Evolutionary conservation across 2,113 vertebrate species (phyloP).

Genomic region (western clawed frog (Xenopus tropicalis)): DNA sequence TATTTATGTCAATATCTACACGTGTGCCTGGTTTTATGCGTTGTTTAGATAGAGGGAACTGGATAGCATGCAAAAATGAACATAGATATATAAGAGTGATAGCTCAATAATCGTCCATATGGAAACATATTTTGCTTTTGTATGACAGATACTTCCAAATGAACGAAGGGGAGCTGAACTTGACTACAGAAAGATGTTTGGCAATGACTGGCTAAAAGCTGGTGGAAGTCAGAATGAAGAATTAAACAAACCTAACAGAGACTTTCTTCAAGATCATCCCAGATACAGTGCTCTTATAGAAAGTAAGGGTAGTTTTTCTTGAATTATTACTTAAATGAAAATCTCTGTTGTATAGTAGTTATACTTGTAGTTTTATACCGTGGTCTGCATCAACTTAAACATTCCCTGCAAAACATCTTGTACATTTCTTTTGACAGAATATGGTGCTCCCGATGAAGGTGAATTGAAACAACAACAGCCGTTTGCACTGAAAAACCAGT

Average conservation of each 20-base stretch:
- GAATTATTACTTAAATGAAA: neutral
- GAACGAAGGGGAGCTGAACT: conserved; percentile 87
- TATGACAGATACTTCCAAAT: conserved; percentile 65
- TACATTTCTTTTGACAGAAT: conserved; percentile 65
- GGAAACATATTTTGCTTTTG: conserved; percentile 6
- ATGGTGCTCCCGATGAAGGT: conserved; percentile 83
- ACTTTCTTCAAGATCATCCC: conserved; percentile 78
- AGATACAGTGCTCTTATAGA: conserved; percentile 74
- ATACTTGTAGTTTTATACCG: too few species aligned
- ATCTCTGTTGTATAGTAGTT: neutral
- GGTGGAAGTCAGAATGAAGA: conserved; percentile 70
- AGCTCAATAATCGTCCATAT: too few species aligned
- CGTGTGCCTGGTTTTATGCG: too few species aligned
- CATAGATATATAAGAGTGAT: too few species aligned
- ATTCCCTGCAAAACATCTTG: too few species aligned
- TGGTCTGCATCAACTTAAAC: too few species aligned
- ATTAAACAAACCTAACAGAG: conserved; percentile 59
- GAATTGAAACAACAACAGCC: conserved; percentile 74
- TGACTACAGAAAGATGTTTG: conserved; percentile 89
- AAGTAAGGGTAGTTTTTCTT: conserved; percentile 59
- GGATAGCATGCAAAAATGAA: too few species aligned
- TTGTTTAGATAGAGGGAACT: too few species aligned
- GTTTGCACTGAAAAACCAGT: conserved; percentile 79
- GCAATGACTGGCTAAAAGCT: conserved; percentile 78
- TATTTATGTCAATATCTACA: too few species aligned